Evolutionary conservation across 1,140 invertebrate genomes (phyloP), one percentile per base, ranked within the genome.

Genomic region (Aradophagus sp.): DNA sequence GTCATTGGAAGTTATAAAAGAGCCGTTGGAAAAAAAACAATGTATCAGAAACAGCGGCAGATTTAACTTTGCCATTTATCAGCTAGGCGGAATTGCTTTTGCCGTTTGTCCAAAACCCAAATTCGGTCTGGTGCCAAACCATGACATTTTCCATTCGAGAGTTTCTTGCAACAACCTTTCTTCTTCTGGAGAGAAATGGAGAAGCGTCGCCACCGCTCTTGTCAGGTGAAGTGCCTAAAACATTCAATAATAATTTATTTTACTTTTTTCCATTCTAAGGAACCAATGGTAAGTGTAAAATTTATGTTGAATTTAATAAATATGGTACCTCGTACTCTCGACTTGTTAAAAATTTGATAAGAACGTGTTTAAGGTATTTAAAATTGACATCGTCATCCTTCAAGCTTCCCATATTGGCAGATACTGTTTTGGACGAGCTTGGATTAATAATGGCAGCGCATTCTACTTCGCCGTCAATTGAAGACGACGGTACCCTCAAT

Each of bases 291-390:
- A n/a, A n/a, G n/a, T n/a, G n/a, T n/a, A n/a, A n/a, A n/a, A 29
- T 20, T 15, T 23, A 29, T n/a, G n/a, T n/a, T n/a, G n/a, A n/a
- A n/a, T n/a, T n/a, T n/a, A n/a, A n/a, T n/a, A 1, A 39, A 32
- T 34, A 19, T 27, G 20, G 80, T 74, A 92, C 91, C 88, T 97
- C 91, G 66, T 90, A 88, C 80, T 92, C 95, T 72, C 93, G 87
- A 76, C 94, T 95, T 0, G 95, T 95, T 71, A 97, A 87, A 84
- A 97, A 97, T 80, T 96, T 96, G 4, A 97, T 91, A 44, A 97
- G 90, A 55, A 97, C 95, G 84, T 97, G 95, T 79, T 96, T 97
- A 42, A 97, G 87, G 84, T 97, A 97, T 79, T 93, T 91, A 75
- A 93, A 90, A 83, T 94, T 95, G 29, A 95, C 91, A 73, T 94